phyloP scores from a whole-genome alignment of 2,797 vertebrate genomes.

The Adrianichthys oophorus region DNA sequence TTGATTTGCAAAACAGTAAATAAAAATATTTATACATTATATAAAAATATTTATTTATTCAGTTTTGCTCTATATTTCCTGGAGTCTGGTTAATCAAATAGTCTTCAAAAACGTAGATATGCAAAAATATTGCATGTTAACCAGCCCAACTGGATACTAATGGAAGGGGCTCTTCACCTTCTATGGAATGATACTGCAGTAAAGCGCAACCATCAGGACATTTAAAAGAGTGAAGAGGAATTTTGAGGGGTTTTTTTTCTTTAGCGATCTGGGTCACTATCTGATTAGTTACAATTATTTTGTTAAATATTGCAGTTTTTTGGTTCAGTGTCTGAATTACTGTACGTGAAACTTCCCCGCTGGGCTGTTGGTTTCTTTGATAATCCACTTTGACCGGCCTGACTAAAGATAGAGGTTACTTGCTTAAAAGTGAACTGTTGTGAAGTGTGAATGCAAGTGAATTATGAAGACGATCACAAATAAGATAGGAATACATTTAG shows the following conservation, averaged over 20 bases:
- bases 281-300: background rate
- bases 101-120: conserved; percentile 35
- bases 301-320: background rate
- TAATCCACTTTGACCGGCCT: too few species aligned
- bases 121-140: conserved; percentile 60
- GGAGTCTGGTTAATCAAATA: conserved; percentile 51
- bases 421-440: too few species aligned
- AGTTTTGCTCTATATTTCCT: conserved; percentile 26
- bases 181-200: conserved; percentile 1
- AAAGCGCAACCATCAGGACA: background rate
- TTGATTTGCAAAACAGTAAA: too few species aligned
- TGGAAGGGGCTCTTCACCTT: background rate
- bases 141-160: conserved; percentile 15
- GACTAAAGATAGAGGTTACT: too few species aligned
- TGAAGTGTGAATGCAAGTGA: too few species aligned
- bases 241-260: background rate
- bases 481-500: too few species aligned
- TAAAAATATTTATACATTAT: too few species aligned
- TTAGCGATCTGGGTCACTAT: background rate
- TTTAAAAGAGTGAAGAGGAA: conserved; percentile 2
- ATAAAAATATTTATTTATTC: too few species aligned
- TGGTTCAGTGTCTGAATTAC: too few species aligned
- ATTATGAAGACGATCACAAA: too few species aligned
- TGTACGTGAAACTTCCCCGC: too few species aligned
- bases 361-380: too few species aligned